Percentiles rank a stretch among this genome's conserved stretches.
These are phyloP conservation scores for Muscicapa comitata DNA, from an alignment of 2,797 vertebrate species.

Conservation along the genomic window DNA sequence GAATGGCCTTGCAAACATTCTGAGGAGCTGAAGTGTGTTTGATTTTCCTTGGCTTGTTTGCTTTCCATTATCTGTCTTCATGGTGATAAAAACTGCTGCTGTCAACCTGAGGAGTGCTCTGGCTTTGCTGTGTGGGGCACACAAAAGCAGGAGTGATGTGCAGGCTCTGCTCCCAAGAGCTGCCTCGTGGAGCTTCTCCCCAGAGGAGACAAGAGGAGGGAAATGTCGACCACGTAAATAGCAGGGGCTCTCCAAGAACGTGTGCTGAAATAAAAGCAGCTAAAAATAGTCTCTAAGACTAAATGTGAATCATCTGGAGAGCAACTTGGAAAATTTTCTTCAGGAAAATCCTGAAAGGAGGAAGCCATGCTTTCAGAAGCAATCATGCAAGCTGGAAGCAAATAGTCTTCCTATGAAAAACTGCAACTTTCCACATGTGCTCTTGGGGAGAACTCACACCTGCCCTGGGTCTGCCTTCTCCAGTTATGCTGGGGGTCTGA, in stretches of 20 bases:
- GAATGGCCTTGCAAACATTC: background rate
- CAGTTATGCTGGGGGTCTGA: background rate
- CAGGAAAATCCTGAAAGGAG: background rate
- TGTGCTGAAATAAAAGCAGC: constrained; percentile 14
- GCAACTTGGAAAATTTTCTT: background rate
- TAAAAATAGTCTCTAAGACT: constrained; percentile 31
- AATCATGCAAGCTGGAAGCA: background rate
- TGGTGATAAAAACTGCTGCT: background rate
- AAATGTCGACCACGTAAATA: background rate
- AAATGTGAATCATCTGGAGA: constrained; percentile 47
- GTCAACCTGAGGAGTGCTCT: background rate
- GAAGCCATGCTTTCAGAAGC: background rate
- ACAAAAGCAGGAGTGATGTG: background rate
- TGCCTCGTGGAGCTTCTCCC: background rate
- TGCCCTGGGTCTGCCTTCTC: background rate
- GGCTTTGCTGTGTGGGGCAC: background rate
- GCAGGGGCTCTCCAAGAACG: constrained; percentile 3
- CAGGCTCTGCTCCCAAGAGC: background rate
- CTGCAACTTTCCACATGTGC: background rate
- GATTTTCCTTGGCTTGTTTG: constrained; percentile 33
- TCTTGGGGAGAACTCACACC: background rate
- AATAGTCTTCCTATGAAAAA: background rate
- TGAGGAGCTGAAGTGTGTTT: background rate
- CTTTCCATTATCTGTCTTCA: background rate
- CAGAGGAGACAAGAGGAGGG: background rate